These are phyloP conservation scores for Piezodorus guildinii DNA, from an alignment of 1,140 invertebrate species.

Conservation along the genomic window DNA sequence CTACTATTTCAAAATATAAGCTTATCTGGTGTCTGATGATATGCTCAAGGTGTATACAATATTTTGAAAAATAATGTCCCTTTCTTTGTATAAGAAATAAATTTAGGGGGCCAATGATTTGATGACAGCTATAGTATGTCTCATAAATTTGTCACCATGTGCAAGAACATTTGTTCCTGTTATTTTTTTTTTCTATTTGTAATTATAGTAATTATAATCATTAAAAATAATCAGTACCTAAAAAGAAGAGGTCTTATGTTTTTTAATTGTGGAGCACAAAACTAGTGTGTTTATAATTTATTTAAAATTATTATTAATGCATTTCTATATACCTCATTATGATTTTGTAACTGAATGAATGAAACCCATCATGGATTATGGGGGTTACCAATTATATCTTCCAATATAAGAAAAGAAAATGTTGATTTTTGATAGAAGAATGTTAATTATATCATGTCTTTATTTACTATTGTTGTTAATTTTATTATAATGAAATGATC, in stretches of 20 bases:
- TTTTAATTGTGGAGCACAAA: background rate
- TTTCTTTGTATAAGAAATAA: no score
- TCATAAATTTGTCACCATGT: no score
- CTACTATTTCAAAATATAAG: no score
- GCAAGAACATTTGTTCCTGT: background rate
- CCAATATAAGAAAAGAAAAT: conserved; percentile 4
- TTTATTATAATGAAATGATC: conserved; percentile 12
- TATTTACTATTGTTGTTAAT: conserved; percentile 3
- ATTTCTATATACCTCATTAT: conserved; percentile 13
- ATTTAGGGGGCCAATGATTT: no score
- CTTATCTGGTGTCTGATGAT: no score
- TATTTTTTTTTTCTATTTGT: background rate
- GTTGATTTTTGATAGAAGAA: background rate
- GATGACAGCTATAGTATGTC: no score
- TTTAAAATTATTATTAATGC: no score
- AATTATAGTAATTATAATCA: background rate
- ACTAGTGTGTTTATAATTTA: no score
- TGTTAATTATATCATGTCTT: conserved; percentile 11
- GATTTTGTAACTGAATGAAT: background rate
- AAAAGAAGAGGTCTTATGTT: background rate
- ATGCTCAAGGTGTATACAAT: no score
- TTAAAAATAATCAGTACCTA: background rate
- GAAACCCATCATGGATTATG: background rate
- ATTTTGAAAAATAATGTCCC: no score
- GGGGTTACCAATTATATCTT: background rate